phyloP scores from a whole-genome alignment of 2,888 invertebrate genomes.

The Phortica okadai region DNA sequence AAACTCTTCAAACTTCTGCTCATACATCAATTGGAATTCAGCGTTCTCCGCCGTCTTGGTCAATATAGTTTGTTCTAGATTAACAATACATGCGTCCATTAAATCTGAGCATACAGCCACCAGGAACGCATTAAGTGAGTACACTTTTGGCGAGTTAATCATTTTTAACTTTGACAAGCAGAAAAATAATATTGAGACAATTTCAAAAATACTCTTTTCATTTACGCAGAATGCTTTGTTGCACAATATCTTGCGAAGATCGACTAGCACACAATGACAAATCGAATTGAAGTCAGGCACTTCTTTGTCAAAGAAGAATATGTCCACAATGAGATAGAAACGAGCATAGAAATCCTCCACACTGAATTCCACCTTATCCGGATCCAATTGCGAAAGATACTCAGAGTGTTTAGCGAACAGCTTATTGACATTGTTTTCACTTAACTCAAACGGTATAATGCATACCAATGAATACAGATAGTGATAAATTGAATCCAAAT shows the following conservation, averaged over 20 bases:
- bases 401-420: conserved; percentile 84
- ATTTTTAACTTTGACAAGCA: conserved; percentile 86
- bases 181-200: conserved; percentile 88
- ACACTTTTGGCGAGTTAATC: conserved; percentile 86
- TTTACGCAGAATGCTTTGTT: conserved; percentile 80
- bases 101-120: conserved; percentile 84
- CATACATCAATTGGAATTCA: conserved; percentile 71
- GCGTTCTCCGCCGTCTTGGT: conserved; percentile 72
- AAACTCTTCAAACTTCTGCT: conserved; percentile 71
- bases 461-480: conserved; percentile 91
- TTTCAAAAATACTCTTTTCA: conserved; percentile 86
- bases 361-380: conserved; percentile 76
- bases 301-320: conserved; percentile 78
- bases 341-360: conserved; percentile 78
- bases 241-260: conserved; percentile 84
- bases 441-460: conserved; percentile 90
- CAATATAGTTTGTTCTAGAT: conserved; percentile 73
- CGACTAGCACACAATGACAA: conserved; percentile 84
- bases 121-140: conserved; percentile 89
- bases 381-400: conserved; percentile 78
- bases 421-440: conserved; percentile 89
- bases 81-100: conserved; percentile 78
- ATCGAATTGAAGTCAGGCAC: conserved; percentile 82
- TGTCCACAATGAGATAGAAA: conserved; percentile 77
- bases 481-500: conserved; percentile 91